A percentile compares a stretch with the other conserved stretches of the same genome.
phyloP scores from a whole-genome alignment of 2,888 invertebrate genomes.

The Spicauda simplicius region DNA sequence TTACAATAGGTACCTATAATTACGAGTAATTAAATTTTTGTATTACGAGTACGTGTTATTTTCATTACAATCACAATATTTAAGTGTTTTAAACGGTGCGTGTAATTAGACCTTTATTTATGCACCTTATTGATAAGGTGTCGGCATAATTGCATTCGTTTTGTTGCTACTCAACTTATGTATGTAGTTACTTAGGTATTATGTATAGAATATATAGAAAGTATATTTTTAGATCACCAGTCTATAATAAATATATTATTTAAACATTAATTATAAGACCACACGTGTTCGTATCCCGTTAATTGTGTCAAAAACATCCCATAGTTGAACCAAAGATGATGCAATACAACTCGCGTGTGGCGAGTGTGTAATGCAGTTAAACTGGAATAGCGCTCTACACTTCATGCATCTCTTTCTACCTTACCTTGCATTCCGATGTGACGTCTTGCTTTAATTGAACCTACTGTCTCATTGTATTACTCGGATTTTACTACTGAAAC shows the following conservation, averaged over 20 bases:
- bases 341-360: constrained; percentile 24
- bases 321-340: constrained; percentile 21
- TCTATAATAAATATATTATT: too few relatives aligned
- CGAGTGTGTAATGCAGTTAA: constrained; percentile 4
- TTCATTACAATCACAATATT: neutral
- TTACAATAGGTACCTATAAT: too few relatives aligned
- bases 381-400: constrained; percentile 6
- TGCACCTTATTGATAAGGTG: neutral
- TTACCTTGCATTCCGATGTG: neutral
- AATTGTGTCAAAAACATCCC: neutral
- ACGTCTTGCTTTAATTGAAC: constrained; percentile 5
- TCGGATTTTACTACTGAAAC: constrained; percentile 15
- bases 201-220: too few relatives aligned
- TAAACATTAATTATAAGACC: neutral
- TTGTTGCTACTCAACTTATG: neutral
- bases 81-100: neutral
- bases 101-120: neutral
- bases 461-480: neutral
- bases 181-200: neutral
- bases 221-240: too few relatives aligned
- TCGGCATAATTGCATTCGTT: neutral
- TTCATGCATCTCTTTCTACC: constrained; percentile 26
- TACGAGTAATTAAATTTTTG: too few relatives aligned
- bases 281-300: neutral
- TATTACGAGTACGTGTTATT: too few relatives aligned